Base-by-base conservation (phyloP, 2,888 invertebrate genomes). In the Penaeus monodon region DNA sequence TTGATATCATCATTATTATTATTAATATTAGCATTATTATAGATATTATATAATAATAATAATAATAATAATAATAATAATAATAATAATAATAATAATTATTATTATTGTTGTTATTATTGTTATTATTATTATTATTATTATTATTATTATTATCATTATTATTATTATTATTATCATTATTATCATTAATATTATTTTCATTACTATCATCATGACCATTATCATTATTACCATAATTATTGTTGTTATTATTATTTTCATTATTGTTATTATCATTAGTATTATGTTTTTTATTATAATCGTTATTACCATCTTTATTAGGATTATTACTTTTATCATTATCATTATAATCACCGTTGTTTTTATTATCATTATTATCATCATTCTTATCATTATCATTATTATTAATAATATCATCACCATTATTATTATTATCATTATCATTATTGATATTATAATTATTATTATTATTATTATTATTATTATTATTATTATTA, bases 11-110 rank as follows among this genome's bases (percentile, higher is more conserved):
- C 14, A 74, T 74, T 74, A 74, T 74, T 74, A 20, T 74, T 38
- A 74, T 74, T 74, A 22, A 29, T 74, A 74, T 74, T 74, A 74
- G 29, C 33, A 74, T 74, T 74, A 74, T 74, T 74, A 33, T 74
- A 29, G 33, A 29, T 74, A 74, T 74, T 38, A 74, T 74, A 74
- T 74, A 29, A 74, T 74, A 14, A 74, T 74, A 29, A 74, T 74
- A 14, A 74, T 74, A 29, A 74, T 74, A 14, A 74, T 74, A 29
- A 29, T 12, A 14, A 29, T 29, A 4, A 70, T 70, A 10, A 70
- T 70, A 10, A 70, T 70, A 10, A 70, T 70, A 17, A 70, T 70
- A 2, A 70, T 70, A 2, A 70, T 17, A 7, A 70, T 70, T 17
- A 70, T 70, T 27, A 70, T 49, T 49, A 77, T 44, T 77, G 57